phyloP scores from a whole-genome alignment of 2,113 vertebrate genomes.

The Apeltes quadracus region DNA sequence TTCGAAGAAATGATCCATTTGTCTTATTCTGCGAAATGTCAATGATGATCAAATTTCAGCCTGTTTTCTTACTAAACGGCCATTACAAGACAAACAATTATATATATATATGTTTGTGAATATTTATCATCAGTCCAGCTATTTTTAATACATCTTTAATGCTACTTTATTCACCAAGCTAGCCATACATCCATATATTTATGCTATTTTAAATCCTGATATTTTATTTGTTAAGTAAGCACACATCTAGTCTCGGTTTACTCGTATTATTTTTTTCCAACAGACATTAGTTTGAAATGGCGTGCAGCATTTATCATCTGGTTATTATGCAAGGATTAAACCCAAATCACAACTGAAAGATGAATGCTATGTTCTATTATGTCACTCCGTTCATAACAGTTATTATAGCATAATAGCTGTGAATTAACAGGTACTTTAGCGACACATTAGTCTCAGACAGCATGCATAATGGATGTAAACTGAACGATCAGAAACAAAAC shows the following conservation, averaged over 20 bases:
- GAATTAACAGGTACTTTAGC: not conserved
- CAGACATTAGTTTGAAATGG: not conserved
- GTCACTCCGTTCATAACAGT: not conserved
- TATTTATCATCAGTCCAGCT: conserved; percentile 76
- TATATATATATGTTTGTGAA: conserved; percentile 62
- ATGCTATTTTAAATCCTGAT: not conserved
- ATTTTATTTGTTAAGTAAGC: not conserved
- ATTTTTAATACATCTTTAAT: conserved; percentile 79
- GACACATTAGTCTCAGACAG: conserved; percentile 3
- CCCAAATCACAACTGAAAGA: not conserved
- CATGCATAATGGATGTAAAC: not conserved
- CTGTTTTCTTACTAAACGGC: not conserved
- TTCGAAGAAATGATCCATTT: not conserved
- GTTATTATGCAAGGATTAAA: not conserved
- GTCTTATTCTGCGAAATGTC: not conserved
- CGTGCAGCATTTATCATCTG: not conserved
- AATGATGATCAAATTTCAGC: not conserved
- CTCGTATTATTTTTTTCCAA: not conserved
- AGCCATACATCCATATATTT: conserved; percentile 35
- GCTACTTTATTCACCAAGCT: conserved; percentile 60
- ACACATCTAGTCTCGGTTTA: not conserved
- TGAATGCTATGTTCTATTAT: not conserved
- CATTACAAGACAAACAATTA: not conserved
- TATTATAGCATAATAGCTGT: not conserved
- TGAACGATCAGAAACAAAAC: not conserved